A percentile compares a stretch with the other conserved stretches of the same genome.
Conservation (phyloP, 1,140 invertebrate genomes). For the Macrobrachium rosenbergii region DNA sequence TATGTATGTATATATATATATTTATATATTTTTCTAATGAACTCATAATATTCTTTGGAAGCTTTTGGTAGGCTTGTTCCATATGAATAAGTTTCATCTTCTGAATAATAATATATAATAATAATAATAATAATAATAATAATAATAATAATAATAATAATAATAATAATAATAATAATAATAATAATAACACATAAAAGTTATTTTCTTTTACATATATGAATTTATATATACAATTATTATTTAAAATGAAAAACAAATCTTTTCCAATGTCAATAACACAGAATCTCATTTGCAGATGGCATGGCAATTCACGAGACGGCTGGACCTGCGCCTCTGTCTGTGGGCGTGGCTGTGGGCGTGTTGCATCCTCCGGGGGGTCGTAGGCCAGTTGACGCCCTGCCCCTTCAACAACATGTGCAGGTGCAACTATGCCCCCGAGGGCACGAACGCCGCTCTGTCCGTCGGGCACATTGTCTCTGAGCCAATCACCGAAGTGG, state of each 20-base stretch:
- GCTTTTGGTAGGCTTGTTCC: too few species aligned
- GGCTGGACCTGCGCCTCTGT: not conserved
- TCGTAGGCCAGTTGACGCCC: conserved; percentile 12
- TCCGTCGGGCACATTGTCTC: not conserved
- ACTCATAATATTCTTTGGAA: not conserved
- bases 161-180: too few species aligned
- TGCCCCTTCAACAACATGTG: conserved; percentile 55
- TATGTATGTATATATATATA: too few species aligned
- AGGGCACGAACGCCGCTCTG: conserved; percentile 13
- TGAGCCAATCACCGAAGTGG: conserved; percentile 41
- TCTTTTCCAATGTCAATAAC: not conserved
- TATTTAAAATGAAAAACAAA: too few species aligned
- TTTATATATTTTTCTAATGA: too few species aligned
- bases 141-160: too few species aligned
- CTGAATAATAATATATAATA: too few species aligned
- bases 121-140: too few species aligned
- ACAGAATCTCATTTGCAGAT: not conserved
- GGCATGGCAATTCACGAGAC: not conserved
- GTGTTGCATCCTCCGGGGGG: conserved; percentile 1
- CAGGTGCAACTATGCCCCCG: conserved; percentile 36
- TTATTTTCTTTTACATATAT: not conserved
- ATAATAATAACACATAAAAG: too few species aligned
- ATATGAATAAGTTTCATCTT: too few species aligned
- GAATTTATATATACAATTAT: not conserved
- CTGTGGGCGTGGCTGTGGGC: conserved; percentile 10